Evolutionary conservation across 2,888 invertebrate genomes (phyloP).

Genomic region (Drosophila longiperda): DNA sequence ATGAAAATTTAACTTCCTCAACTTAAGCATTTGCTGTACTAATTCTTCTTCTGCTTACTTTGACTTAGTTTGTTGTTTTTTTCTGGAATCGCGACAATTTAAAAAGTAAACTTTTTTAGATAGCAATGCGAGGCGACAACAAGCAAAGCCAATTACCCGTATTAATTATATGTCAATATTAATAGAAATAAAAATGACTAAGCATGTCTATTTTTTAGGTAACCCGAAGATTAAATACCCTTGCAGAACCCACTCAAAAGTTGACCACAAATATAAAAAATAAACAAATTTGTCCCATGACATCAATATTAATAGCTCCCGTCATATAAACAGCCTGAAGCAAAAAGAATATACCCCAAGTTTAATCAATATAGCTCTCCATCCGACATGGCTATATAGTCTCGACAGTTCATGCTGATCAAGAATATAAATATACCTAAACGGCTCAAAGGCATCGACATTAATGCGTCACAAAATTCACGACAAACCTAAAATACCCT

Average conservation of each 20-base stretch:
- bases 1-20: slow-evolving; percentile 27
- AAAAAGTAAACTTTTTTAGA: slow-evolving; percentile 52
- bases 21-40: slow-evolving; percentile 20
- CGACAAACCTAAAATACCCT: background rate
- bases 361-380: background rate
- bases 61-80: background rate
- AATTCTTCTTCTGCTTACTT: slow-evolving; percentile 11
- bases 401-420: background rate
- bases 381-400: background rate
- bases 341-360: background rate
- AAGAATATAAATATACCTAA: background rate
- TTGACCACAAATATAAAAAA: background rate
- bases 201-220: background rate
- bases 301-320: background rate
- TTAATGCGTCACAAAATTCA: background rate
- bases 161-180: slow-evolving; percentile 75
- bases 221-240: background rate
- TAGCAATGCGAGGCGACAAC: slow-evolving; percentile 42
- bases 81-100: slow-evolving; percentile 45
- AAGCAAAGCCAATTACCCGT: slow-evolving; percentile 70
- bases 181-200: slow-evolving; percentile 2
- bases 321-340: background rate
- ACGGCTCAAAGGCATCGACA: background rate
- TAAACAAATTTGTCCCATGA: background rate
- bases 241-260: background rate